Conservation (phyloP, 2,797 vertebrate species). For the Onychomys leucogaster region DNA sequence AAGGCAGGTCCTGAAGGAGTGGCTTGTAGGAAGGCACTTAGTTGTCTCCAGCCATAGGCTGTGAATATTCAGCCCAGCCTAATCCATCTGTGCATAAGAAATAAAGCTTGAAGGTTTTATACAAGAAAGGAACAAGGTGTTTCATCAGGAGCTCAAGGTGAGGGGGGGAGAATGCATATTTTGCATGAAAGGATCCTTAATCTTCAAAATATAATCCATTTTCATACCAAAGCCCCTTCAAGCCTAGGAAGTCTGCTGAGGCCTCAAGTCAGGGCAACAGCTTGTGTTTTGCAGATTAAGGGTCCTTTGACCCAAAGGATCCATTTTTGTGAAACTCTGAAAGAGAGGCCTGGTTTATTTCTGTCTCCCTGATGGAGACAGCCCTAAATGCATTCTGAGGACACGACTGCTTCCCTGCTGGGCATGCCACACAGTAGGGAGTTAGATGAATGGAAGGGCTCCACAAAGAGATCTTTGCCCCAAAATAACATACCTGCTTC, state of each 20-base stretch:
- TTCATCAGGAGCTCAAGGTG: slow-evolving; percentile 68
- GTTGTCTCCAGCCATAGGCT: background rate
- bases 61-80: background rate
- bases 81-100: slow-evolving; percentile 67
- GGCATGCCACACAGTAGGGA: slow-evolving; percentile 48
- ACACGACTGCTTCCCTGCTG: slow-evolving; percentile 27
- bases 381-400: slow-evolving; percentile 46
- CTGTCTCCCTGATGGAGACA: slow-evolving; percentile 13
- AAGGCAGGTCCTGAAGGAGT: background rate
- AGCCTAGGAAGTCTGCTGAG: slow-evolving; percentile 72
- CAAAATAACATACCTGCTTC: slow-evolving; percentile 63
- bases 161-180: slow-evolving; percentile 67
- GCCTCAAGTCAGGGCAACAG: slow-evolving; percentile 76
- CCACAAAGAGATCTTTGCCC: slow-evolving; percentile 61
- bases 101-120: slow-evolving; percentile 64
- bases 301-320: slow-evolving; percentile 74
- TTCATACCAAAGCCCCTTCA: slow-evolving; percentile 76
- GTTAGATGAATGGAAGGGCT: slow-evolving; percentile 37
- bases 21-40: background rate
- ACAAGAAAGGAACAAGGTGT: slow-evolving; percentile 73
- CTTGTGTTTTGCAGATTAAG: slow-evolving; percentile 81
- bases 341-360: slow-evolving; percentile 73
- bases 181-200: slow-evolving; percentile 77
- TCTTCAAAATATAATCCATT: slow-evolving; percentile 82
- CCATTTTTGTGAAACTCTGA: slow-evolving; percentile 73